Percentiles rank a stretch among this genome's conserved stretches.
Conservation (phyloP, 2,113 vertebrate species). For the Sminthopsis crassicaudata region DNA sequence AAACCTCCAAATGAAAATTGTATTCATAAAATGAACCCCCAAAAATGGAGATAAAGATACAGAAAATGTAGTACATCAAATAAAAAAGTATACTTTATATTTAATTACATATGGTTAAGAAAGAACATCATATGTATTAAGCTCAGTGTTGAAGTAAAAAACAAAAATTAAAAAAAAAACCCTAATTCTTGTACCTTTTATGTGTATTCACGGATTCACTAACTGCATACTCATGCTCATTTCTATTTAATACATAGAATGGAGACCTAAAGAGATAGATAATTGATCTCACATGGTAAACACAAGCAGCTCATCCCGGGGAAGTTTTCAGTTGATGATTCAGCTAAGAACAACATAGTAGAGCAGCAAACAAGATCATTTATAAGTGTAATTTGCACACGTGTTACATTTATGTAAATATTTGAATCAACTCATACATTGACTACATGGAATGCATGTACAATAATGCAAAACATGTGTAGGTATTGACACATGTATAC, state of each 20-base stretch:
- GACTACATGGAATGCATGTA: not conserved
- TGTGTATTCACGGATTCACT: accelerated
- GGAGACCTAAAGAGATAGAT: not conserved
- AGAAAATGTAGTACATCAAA: not conserved
- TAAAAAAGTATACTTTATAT: conserved; percentile 12
- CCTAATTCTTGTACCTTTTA: not conserved
- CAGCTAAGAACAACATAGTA: accelerated
- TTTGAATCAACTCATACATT: not conserved
- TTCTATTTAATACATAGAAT: not conserved
- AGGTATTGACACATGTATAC: not conserved
- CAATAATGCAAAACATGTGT: not conserved
- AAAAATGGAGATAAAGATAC: not conserved
- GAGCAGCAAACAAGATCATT: not conserved
- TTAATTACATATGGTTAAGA: conserved; percentile 9
- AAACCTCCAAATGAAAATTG: conserved; percentile 62
- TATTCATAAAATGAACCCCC: not conserved
- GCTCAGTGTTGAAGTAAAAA: not conserved
- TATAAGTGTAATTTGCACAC: not conserved
- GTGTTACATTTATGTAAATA: not conserved
- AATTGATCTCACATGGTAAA: not conserved
- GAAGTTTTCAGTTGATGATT: not conserved
- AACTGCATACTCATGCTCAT: not conserved
- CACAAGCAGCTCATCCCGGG: not conserved
- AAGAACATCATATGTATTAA: not conserved
- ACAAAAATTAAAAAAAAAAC: conserved; percentile 22